phyloP scores from a whole-genome alignment of 2,888 invertebrate species.

The Apodemia hepburni region DNA sequence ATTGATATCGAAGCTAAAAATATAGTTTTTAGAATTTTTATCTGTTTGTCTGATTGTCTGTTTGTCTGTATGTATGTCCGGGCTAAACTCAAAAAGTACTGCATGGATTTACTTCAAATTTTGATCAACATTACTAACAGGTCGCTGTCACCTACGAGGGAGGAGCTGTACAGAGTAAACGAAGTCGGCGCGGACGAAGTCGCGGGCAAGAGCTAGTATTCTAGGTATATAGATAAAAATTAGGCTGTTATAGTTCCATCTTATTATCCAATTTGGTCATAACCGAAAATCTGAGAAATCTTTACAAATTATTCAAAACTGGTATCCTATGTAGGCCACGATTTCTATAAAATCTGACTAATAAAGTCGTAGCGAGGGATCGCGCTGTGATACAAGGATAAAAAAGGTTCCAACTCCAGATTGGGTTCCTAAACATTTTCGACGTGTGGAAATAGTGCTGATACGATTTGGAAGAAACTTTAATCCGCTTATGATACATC shows the following conservation, averaged over 20 bases:
- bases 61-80: too few species aligned
- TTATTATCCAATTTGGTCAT: not conserved
- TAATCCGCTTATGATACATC: not conserved
- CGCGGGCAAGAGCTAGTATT: too few species aligned
- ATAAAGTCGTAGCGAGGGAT: conserved; percentile 4
- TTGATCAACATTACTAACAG: too few species aligned
- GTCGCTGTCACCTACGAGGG: too few species aligned
- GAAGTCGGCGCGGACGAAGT: too few species aligned
- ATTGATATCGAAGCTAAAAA: too few species aligned
- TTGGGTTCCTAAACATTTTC: not conserved
- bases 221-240: too few species aligned
- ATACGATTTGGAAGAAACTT: conserved; percentile 3
- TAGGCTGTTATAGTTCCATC: not conserved
- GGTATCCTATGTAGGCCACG: not conserved
- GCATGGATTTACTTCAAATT: too few species aligned
- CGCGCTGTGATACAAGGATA: not conserved
- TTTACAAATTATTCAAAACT: not conserved
- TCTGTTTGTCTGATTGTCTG: too few species aligned
- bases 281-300: not conserved
- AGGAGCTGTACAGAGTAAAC: too few species aligned
- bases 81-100: too few species aligned
- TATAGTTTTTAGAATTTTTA: too few species aligned
- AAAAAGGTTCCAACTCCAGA: conserved; percentile 1
- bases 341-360: conserved; percentile 1
- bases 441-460: conserved; percentile 2